Percentiles rank a stretch among this genome's conserved stretches.
Evolutionary conservation across 2,888 invertebrate species (phyloP).

Genomic region (Drosophila pullipes): DNA sequence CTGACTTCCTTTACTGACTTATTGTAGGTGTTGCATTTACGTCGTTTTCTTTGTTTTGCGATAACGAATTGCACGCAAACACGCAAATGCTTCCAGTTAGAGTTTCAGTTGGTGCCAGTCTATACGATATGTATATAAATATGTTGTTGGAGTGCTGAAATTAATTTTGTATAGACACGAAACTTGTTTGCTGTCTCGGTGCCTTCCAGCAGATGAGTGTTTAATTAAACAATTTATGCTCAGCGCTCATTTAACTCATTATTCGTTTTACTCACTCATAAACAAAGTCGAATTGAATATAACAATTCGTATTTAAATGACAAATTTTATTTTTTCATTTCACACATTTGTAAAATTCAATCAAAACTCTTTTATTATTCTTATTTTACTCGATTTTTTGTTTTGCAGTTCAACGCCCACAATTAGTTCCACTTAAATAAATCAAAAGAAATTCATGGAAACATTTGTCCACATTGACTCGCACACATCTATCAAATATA

Average conservation of each 20-base stretch:
- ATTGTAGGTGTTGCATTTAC: constrained; percentile 73
- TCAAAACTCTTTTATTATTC: constrained; percentile 29
- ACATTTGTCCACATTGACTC: constrained; percentile 57
- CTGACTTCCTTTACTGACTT: constrained; percentile 46
- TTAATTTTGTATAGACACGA: constrained; percentile 76
- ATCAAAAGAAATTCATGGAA: constrained; percentile 75
- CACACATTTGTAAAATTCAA: constrained; percentile 28
- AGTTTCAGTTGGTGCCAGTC: constrained; percentile 11
- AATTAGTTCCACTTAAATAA: constrained; percentile 81
- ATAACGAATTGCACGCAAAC: constrained; percentile 70
- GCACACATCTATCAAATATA: constrained; percentile 3
- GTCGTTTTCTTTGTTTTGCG: constrained; percentile 64
- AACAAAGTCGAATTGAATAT: constrained; percentile 40
- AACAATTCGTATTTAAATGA: constrained; percentile 46
- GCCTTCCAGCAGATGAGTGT: constrained; percentile 43
- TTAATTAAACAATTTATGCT: constrained; percentile 72
- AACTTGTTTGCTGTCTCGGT: constrained; percentile 16
- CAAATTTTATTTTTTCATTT: constrained; percentile 15
- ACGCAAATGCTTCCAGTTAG: constrained; percentile 53
- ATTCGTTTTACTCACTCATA: constrained; percentile 23
- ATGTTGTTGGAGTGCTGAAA: constrained; percentile 51
- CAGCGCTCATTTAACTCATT: constrained; percentile 30
- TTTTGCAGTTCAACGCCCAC: constrained; percentile 78
- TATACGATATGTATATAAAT: constrained; percentile 36
- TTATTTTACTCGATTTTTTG: constrained; percentile 9